Conservation (phyloP, 2,888 invertebrate species). For the Oligia fasciuncula region DNA sequence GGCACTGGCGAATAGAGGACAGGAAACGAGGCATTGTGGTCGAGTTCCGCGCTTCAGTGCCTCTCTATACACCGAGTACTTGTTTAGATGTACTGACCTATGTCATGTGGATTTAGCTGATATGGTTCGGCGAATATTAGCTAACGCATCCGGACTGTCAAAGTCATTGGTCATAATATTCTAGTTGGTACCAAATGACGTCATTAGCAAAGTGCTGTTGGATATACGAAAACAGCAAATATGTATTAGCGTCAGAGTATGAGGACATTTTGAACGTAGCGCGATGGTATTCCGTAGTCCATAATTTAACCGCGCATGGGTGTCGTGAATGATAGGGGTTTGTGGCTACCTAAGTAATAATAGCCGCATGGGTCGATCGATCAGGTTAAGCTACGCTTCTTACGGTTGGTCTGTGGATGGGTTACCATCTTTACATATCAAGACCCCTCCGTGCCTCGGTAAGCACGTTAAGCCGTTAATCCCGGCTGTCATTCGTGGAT, state of each 20-base stretch:
- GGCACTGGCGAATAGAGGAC: constrained; percentile 67
- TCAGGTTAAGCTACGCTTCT: not conserved
- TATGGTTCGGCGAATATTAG: constrained; percentile 57
- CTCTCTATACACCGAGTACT: constrained; percentile 56
- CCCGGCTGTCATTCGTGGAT: not conserved
- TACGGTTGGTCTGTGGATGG: not conserved
- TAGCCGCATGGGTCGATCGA: too few species aligned
- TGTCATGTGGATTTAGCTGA: constrained; percentile 62
- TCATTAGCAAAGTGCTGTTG: constrained; percentile 15
- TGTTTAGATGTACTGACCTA: constrained; percentile 58
- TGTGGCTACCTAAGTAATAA: too few species aligned
- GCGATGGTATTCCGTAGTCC: too few species aligned
- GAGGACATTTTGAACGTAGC: not conserved
- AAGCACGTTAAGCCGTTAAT: not conserved
- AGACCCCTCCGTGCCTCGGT: too few species aligned
- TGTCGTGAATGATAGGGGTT: not conserved
- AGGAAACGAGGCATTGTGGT: constrained; percentile 74
- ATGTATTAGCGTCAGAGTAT: not conserved
- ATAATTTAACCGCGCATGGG: not conserved
- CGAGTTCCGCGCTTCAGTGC: constrained; percentile 68
- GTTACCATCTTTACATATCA: not conserved
- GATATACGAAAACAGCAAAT: not conserved
- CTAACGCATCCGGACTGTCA: constrained; percentile 39
- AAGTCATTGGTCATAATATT: constrained; percentile 42
- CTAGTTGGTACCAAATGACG: constrained; percentile 18